phyloP scores from a whole-genome alignment of 2,888 invertebrate genomes.

The Chrysotoxum bicinctum region DNA sequence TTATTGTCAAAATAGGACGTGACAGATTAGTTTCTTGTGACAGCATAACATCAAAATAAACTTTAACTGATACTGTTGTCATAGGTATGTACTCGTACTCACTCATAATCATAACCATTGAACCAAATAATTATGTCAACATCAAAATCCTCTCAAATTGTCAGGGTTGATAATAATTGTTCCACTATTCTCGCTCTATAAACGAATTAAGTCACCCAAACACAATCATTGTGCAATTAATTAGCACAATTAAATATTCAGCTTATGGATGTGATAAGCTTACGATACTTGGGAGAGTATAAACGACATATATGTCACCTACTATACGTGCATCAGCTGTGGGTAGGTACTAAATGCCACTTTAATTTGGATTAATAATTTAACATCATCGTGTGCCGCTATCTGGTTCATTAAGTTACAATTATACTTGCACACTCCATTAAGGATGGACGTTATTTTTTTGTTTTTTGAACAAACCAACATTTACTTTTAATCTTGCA shows the following conservation, averaged over 20 bases:
- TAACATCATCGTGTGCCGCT: slow-evolving; percentile 26
- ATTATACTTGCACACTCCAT: slow-evolving; percentile 19
- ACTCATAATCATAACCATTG: neutral
- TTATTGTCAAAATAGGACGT: neutral
- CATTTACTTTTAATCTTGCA: neutral
- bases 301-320: neutral
- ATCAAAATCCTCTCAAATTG: slow-evolving; percentile 15
- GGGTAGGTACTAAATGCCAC: slow-evolving; percentile 42
- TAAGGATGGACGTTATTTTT: neutral
- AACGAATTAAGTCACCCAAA: slow-evolving; percentile 39
- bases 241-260: slow-evolving; percentile 61
- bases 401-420: slow-evolving; percentile 54
- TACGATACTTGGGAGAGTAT: neutral
- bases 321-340: neutral
- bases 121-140: slow-evolving; percentile 13
- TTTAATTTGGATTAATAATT: slow-evolving; percentile 66
- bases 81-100: neutral
- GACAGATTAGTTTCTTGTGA: neutral
- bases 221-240: slow-evolving; percentile 53
- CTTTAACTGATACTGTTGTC: neutral
- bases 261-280: neutral
- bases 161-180: slow-evolving; percentile 23
- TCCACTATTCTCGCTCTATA: neutral
- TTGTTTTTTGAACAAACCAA: neutral
- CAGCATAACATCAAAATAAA: neutral